Base-by-base conservation (phyloP, 2,797 vertebrate genomes). In the Pygocentrus nattereri region DNA sequence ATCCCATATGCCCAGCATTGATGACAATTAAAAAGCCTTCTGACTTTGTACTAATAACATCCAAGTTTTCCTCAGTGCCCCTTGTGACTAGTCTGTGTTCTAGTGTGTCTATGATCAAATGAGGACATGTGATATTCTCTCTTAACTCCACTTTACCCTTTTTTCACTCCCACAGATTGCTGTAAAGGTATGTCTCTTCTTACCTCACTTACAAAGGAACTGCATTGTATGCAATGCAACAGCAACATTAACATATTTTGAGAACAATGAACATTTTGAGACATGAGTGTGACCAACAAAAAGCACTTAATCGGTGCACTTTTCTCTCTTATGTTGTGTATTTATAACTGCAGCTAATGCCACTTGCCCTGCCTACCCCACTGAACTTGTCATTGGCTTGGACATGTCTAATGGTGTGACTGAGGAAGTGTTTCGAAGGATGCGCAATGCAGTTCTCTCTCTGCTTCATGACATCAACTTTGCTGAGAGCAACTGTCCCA, bases 381-480 rank as follows among this genome's bases (percentile, higher is more conserved):
- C 95, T 0, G 96, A 98, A 89, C 91, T 97, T 90, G 95, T 95
- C 34, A 94, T 99, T 21, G 95, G 93, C 59, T 89, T 98, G 59
- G 97, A 98, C 87, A 94, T 96, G 94, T 97, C 96, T 1, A 85
- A 76, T 0, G 93, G 93, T 0, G 92, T 97, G 84, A 90, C 88
- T 0, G 61, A 82, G 7, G 21, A 12, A 11, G 86, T 88, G 19
- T 97, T 98, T 56, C 92, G 95, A 85, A 91, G 90, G 78, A 97
- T 97, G 94, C 96, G 92, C 41, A 74, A 68, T 3, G 90, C 92
- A 31, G 85, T 96, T 52, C 76, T 91, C 0, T 86, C 90, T n/a
- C 85, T 98, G 86, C 84, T 98, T 89, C 89, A 93, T 41, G 89
- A 87, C 19, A n/a, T 97, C 34, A 83, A 90, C 78, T 90, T 98